Base-by-base conservation (phyloP, 2,113 vertebrate genomes). In the Protobothrops mucrosquamatus region DNA sequence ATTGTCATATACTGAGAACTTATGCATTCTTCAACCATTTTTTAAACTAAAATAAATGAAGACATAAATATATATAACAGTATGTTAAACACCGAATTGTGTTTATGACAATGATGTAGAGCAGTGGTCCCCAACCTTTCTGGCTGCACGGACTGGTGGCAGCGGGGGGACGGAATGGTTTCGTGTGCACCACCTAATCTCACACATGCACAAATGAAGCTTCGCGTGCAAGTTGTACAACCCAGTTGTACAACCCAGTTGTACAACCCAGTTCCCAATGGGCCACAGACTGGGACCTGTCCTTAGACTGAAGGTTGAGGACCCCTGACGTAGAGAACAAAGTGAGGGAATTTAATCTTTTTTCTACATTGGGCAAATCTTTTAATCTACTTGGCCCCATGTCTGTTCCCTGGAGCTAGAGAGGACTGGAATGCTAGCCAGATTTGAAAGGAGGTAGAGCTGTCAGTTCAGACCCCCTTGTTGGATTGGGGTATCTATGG, bases 31-130 rank as follows among this genome's bases (percentile, higher is more conserved):
- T 92, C 94, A 91, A 34, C 46, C 88, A 69, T 48, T 56, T 88
- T 74, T 8, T 5, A 69, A 69, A n/a, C 6, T 69, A 34, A 64
- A 85, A 15, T 6, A 11, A 20, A 56, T 81, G 29, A 11, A 52
- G 22, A 29, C 1, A 15, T 12, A 43, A 74, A 39, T 14, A 51
- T 12, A 46, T n/a, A 34, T 43, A 29, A 34, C 43, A 24, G 15
- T 3, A 59, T 91, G 92, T 85, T 89, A 86, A 92, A 97, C 92
- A 91, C 94, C 92, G 93, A 87, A 91, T 93, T 94, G 94, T 87
- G 48, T 56, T 22, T 7, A 55, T 89, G 88, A 92, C 12, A 81
- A 89, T 52, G 87, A 48, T 29, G 26, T 57, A 48, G 18, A n/a
- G 34, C 57, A 26, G 24, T 26, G 59, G 4, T 61, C 24, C 24